phyloP scores from a whole-genome alignment of 2,797 vertebrate genomes.

The Urophycis tenuis region DNA sequence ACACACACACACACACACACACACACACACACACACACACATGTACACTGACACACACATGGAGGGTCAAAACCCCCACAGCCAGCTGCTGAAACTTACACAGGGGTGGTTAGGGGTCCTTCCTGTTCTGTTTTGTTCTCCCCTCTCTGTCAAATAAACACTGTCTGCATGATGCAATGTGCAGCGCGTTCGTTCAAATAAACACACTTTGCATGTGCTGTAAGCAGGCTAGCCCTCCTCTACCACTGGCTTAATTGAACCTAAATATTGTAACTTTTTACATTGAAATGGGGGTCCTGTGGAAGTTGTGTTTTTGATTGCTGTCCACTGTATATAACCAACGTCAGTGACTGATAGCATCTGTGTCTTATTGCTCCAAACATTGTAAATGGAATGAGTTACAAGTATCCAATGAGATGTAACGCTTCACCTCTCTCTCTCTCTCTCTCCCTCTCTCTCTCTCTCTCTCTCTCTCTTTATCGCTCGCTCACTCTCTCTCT shows the following conservation, averaged over 20 bases:
- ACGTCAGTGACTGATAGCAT: too few relatives aligned
- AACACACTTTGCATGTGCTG: background rate
- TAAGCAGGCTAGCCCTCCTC: background rate
- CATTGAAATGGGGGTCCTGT: background rate
- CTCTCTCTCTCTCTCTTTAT: too few relatives aligned
- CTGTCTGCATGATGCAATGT: constrained; percentile 18
- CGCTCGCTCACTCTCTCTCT: background rate
- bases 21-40: too few relatives aligned
- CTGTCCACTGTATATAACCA: too few relatives aligned
- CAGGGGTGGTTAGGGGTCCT: constrained; percentile 7
- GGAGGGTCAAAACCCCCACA: constrained; percentile 31
- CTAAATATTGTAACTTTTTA: constrained; percentile 1
- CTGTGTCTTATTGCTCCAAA: too few relatives aligned
- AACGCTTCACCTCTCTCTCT: too few relatives aligned
- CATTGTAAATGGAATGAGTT: background rate
- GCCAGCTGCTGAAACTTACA: constrained; percentile 35
- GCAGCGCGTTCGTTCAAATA: constrained; percentile 10
- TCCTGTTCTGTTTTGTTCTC: constrained; percentile 33
- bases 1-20: too few relatives aligned
- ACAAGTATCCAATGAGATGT: background rate
- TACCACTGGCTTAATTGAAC: background rate
- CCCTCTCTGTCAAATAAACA: constrained; percentile 30
- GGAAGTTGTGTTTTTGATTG: too few relatives aligned
- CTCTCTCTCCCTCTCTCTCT: background rate
- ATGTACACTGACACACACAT: constrained; percentile 11